phyloP scores from a whole-genome alignment of 2,888 invertebrate species.

The Xestia c-nigrum region DNA sequence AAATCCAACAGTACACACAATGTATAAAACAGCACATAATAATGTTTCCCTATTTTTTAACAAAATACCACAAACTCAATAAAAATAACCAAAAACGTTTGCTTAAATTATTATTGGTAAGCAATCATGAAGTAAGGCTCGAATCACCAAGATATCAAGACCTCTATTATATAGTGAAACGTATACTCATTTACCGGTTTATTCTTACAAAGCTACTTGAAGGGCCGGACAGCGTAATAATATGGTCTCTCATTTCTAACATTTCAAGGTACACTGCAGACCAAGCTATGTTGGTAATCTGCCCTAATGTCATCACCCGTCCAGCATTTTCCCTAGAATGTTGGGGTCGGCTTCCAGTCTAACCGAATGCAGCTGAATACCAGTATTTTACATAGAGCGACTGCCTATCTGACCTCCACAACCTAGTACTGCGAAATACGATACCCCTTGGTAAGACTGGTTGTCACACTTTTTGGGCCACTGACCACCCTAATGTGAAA shows the following conservation, averaged over 20 bases:
- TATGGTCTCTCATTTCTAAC: conserved; percentile 6
- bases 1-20: too few relatives aligned
- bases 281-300: neutral
- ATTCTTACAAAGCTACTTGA: neutral
- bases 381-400: too few relatives aligned
- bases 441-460: too few relatives aligned
- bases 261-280: neutral
- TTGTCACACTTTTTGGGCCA: too few relatives aligned
- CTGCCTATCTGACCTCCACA: too few relatives aligned
- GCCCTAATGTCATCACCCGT: conserved; percentile 18
- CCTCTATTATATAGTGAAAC: neutral
- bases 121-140: conserved; percentile 46
- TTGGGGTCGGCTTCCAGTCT: too few relatives aligned
- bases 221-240: conserved; percentile 6
- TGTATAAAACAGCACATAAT: too few relatives aligned
- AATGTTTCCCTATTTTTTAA: neutral
- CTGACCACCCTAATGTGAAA: conserved; percentile 15
- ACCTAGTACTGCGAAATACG: too few relatives aligned
- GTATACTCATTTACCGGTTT: neutral
- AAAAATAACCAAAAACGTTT: conserved; percentile 65
- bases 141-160: conserved; percentile 18
- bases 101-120: conserved; percentile 72
- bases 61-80: neutral
- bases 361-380: too few relatives aligned
- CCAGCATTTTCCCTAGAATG: too few relatives aligned